Conservation (phyloP, 2,113 vertebrate genomes). For the Paraplagusia blochii region DNA sequence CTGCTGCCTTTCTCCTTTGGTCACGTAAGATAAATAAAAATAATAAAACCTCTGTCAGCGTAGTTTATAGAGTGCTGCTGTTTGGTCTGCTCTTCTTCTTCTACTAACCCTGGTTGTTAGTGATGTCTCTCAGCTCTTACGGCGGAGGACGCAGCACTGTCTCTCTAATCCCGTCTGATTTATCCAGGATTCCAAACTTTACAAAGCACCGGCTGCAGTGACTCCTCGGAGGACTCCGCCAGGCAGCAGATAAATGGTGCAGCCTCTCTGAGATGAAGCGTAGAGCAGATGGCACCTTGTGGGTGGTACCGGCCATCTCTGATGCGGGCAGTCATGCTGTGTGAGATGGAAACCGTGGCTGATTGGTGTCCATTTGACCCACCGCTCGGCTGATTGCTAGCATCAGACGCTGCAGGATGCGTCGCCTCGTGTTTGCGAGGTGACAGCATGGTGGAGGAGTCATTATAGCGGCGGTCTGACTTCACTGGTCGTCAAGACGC, state of each 20-base stretch:
- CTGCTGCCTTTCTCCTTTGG: no score
- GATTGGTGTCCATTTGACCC: conserved; percentile 67
- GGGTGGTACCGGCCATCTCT: conserved; percentile 55
- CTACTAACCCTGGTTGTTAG: no score
- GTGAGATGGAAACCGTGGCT: conserved; percentile 50
- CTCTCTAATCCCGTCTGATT: no score
- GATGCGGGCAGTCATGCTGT: conserved; percentile 56
- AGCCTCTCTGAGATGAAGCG: conserved; percentile 46
- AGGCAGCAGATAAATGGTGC: conserved; percentile 33
- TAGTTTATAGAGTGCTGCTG: no score
- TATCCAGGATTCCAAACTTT: neutral
- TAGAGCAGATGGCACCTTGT: conserved; percentile 65
- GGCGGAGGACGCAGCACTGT: no score
- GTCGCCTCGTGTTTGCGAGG: conserved; percentile 32
- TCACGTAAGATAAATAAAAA: no score
- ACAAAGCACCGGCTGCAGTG: neutral
- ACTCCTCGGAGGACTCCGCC: conserved; percentile 15
- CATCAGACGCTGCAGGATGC: conserved; percentile 45
- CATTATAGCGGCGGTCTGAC: conserved; percentile 29
- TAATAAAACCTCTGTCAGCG: no score
- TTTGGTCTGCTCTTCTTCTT: no score
- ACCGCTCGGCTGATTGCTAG: conserved; percentile 67
- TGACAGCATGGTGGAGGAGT: conserved; percentile 39
- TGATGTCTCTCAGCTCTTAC: no score
- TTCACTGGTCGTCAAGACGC: conserved; percentile 27